These are phyloP conservation scores for Drosophila tanythrix DNA, from an alignment of 2,888 invertebrate genomes.

Conservation along the genomic window DNA sequence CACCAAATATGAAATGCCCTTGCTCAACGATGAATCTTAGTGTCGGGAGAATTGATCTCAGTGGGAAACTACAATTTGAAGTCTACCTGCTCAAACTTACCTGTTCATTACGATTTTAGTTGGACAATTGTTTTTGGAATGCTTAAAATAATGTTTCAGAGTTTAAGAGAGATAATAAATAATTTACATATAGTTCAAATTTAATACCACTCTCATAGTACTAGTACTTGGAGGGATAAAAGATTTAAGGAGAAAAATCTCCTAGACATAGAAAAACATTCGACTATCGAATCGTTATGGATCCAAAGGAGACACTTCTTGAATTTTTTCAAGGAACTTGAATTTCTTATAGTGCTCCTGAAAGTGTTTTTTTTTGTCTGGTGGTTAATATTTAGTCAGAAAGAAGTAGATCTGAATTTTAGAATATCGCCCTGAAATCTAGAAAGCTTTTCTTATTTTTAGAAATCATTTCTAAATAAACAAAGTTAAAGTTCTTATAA, in stretches of 20 bases:
- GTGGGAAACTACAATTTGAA: background rate
- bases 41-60: background rate
- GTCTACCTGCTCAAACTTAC: background rate
- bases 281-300: background rate
- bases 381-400: background rate
- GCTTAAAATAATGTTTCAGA: background rate
- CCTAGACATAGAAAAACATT: background rate
- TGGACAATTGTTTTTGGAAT: background rate
- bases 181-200: background rate
- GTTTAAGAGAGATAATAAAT: background rate
- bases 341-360: background rate
- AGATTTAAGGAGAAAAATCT: background rate
- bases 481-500: background rate
- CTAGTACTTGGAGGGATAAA: background rate
- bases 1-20: slow-evolving; percentile 37
- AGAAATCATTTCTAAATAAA: background rate
- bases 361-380: background rate
- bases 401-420: background rate
- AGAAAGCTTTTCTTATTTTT: background rate
- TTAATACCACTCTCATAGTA: background rate
- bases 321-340: background rate
- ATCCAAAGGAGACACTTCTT: background rate
- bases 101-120: background rate
- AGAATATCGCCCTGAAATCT: background rate
- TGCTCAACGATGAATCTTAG: background rate